Conservation (phyloP, 2,888 invertebrate genomes). For the Spisula subtruncata region DNA sequence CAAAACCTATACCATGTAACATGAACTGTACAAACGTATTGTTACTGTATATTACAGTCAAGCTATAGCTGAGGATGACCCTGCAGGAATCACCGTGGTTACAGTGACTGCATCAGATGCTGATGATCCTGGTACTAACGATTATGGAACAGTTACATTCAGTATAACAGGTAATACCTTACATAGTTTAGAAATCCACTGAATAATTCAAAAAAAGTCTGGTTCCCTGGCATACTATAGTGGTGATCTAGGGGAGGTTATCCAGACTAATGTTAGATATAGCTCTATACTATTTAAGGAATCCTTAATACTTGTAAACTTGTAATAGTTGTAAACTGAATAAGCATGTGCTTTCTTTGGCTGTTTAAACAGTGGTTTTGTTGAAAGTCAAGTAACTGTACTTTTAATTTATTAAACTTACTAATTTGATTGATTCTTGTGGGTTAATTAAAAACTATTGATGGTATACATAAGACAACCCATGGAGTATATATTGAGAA, state of each 20-base stretch:
- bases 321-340: no score
- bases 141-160: slow-evolving; percentile 78
- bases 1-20: background rate
- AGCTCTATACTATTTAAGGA: no score
- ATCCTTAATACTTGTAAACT: no score
- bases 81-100: slow-evolving; percentile 72
- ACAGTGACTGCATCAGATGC: slow-evolving; percentile 81
- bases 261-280: no score
- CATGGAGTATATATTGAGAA: no score
- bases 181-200: background rate
- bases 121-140: slow-evolving; percentile 78
- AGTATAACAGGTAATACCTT: slow-evolving; percentile 67
- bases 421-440: background rate
- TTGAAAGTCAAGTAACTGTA: background rate
- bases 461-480: no score
- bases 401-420: background rate
- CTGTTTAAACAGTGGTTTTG: background rate
- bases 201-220: background rate
- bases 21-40: background rate
- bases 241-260: no score
- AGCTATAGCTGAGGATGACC: slow-evolving; percentile 74
- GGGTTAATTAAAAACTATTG: no score
- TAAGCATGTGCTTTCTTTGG: background rate
- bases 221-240: no score
- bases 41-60: slow-evolving; percentile 67